Base-by-base conservation (phyloP, 2,888 invertebrate species). In the Drosophila stalkeri region DNA sequence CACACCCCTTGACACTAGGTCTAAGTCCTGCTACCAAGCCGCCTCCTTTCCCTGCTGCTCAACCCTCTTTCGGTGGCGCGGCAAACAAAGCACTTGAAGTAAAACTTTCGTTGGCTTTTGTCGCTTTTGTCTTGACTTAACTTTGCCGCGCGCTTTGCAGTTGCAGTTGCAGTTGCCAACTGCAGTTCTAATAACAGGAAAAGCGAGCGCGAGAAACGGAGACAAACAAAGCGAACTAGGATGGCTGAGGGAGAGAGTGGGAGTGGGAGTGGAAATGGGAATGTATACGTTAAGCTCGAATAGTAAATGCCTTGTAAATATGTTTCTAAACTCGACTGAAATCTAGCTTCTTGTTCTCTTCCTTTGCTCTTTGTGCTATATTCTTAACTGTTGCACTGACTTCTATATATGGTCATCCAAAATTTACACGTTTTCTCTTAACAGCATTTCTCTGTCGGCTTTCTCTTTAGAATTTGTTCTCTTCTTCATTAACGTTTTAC, bases 51-150 rank as follows among this genome's bases (percentile, higher is more conserved):
- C 9, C 14, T 9, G 2, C 43, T 23, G 1, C 5, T n/a, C 27
- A 27, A 1, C 27, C 16, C 7, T 16, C 54, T 11, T 16, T 11
- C 18, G 55, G 55, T 43, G n/a, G 75, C 60, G 52, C 44, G 64
- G 78, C 78, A 89, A 89, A 89, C 81, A 85, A 85, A 85, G 89
- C 86, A 89, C 86, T 85, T 79, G 72, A 82, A 83, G 87, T 78
- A 60, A 87, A 85, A 78, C 81, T 85, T 86, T 86, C 68, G 66
- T 79, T 81, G 81, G 81, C 84, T 89, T 85, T 85, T 81, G 83
- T 74, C 84, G 81, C 84, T 75, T 84, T 88, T 88, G 83, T 88
- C 89, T 83, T 86, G 72, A 64, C 78, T 83, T 75, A 86, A 86
- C 89, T 85, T 82, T 83, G 72, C 52, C 66, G 72, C 66, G 78